Evolutionary conservation across 1,140 invertebrate genomes (phyloP).

Genomic region (Megathymus violae): DNA sequence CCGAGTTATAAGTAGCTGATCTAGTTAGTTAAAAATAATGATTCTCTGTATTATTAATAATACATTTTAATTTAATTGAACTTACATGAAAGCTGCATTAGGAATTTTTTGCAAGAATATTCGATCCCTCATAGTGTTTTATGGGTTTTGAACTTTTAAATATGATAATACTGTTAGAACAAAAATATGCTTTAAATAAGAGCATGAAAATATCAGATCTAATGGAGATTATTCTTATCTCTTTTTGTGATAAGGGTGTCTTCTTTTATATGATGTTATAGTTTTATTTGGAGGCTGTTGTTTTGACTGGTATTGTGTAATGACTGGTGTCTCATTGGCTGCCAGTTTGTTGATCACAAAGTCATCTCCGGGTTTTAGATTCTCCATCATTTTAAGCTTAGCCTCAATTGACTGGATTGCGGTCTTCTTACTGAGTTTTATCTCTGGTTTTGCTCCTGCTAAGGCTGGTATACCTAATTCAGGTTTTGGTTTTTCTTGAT

Average conservation of each 20-base stretch:
- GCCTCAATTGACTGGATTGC: slow-evolving; percentile 95
- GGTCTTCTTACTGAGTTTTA: slow-evolving; percentile 89
- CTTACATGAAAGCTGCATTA: no score
- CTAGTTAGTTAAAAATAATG: no score
- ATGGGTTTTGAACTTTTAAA: no score
- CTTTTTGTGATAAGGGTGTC: slow-evolving; percentile 82
- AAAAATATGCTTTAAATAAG: slow-evolving; percentile 6
- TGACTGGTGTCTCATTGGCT: slow-evolving; percentile 86
- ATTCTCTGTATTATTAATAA: no score
- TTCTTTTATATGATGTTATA: slow-evolving; percentile 64
- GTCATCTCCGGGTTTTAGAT: slow-evolving; percentile 87
- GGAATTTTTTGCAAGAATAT: no score
- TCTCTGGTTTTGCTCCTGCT: slow-evolving; percentile 88
- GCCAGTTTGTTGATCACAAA: slow-evolving; percentile 89
- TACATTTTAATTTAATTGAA: no score
- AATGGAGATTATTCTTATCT: slow-evolving; percentile 59
- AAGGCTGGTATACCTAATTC: slow-evolving; percentile 90
- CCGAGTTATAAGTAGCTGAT: no score
- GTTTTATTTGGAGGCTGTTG: slow-evolving; percentile 83
- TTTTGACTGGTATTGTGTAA: slow-evolving; percentile 86
- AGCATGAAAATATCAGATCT: slow-evolving; percentile 8
- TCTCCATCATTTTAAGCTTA: slow-evolving; percentile 92
- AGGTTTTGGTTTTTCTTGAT: slow-evolving; percentile 89
- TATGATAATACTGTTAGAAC: slow-evolving; percentile 17
- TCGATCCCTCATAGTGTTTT: no score